Evolutionary conservation across 2,888 invertebrate genomes (phyloP), one percentile per base, ranked within the genome.

Genomic region (Leptopterna dolabrata): DNA sequence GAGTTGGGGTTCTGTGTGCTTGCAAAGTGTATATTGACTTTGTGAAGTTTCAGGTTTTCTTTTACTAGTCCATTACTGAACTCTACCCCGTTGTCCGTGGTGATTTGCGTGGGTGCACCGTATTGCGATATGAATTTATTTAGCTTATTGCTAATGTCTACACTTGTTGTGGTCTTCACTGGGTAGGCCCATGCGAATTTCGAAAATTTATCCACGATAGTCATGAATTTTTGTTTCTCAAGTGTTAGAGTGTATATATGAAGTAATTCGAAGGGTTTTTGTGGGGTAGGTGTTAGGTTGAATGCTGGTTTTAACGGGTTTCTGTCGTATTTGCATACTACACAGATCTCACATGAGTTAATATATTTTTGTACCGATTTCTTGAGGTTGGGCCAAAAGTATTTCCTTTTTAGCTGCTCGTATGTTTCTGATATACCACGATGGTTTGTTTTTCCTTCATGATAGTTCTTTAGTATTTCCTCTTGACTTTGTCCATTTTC

Each of bases 341-440:
- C 16, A 51, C 83, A 87, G 11, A 45, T 14, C 3, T 87, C 87
- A 36, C 87, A 87, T 29, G 14, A n/a, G 78, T 87, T 87, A 14
- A 87, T 87, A 16, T 51, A 36, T 14, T 71, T 14, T 82, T n/a
- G 43, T 14, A 83, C 73, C 7, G 55, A 27, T 27, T 82, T 70
- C 55, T 83, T 82, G n/a, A n/a, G n/a, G 29, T 83, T 87, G 9
- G 87, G 87, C 81, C 81, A 87, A 45, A 55, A 87, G 27, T 71
- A 82, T 19, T 29, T 3, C n/a, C 83, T 82, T 47, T 76, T 82
- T n/a, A 87, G 73, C 9, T 84, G 76, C 43, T 87, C 16, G 29
- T 87, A 83, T 0, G 88, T 88, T 80, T 88, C 88, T 16, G 43
- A 27, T 14, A 76, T 86, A 14, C 88, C 88, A 7, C 88, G n/a